Conservation (phyloP, 1,140 invertebrate species). For the Cryptotermes secundus region DNA sequence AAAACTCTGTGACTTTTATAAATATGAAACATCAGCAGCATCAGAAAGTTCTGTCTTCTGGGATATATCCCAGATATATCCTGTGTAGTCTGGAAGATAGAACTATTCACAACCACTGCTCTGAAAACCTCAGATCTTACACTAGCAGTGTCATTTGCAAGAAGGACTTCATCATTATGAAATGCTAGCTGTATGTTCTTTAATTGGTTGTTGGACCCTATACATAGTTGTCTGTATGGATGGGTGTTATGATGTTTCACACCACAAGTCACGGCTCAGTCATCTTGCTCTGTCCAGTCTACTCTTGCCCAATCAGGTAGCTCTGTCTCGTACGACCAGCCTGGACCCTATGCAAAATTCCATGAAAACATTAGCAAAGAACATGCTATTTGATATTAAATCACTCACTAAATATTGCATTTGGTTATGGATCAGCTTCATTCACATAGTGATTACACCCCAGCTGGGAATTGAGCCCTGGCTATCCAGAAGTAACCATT, state of each 20-base stretch:
- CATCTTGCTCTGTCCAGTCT: conserved; percentile 70
- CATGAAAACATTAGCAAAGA: conserved; percentile 26
- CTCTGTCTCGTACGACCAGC: conserved; percentile 86
- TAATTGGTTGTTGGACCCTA: conserved; percentile 20
- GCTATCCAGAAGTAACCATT: too few species aligned
- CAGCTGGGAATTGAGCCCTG: too few species aligned
- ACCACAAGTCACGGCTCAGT: conserved; percentile 30
- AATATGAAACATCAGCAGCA: conserved; percentile 9
- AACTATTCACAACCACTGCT: too few species aligned
- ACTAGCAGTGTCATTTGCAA: not conserved
- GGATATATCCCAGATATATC: too few species aligned
- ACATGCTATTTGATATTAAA: not conserved
- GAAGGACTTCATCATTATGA: not conserved
- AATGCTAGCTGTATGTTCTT: not conserved
- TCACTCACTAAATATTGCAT: not conserved
- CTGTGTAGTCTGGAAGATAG: too few species aligned
- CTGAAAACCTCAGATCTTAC: too few species aligned
- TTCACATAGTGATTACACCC: not conserved
- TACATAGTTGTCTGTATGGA: not conserved
- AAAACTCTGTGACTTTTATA: not conserved
- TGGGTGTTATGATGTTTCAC: not conserved
- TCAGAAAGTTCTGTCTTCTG: too few species aligned
- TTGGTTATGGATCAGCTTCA: not conserved
- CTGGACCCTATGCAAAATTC: conserved; percentile 65
- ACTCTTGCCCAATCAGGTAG: conserved; percentile 83